A percentile compares a stretch with the other conserved stretches of the same genome.
phyloP scores from a whole-genome alignment of 2,113 vertebrate genomes.

The Thalassarche chlororhynchos region DNA sequence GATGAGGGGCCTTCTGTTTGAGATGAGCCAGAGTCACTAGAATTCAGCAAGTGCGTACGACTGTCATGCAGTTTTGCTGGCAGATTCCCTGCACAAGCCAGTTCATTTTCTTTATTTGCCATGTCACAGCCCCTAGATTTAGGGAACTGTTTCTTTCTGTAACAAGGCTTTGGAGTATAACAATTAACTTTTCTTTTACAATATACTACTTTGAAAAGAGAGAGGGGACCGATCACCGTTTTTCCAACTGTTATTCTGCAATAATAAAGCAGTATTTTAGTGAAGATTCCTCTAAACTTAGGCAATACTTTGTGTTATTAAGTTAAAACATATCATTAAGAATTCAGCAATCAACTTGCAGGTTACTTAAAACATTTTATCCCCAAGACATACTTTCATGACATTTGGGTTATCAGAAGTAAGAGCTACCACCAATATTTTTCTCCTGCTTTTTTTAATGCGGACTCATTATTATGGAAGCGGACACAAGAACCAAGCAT shows the following conservation, averaged over 20 bases:
- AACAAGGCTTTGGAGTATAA: constrained; percentile 72
- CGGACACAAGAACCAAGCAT: not conserved
- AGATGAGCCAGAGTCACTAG: constrained; percentile 80
- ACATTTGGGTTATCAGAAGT: not conserved
- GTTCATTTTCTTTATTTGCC: constrained; percentile 91
- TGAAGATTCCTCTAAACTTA: not conserved
- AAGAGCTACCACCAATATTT: not conserved
- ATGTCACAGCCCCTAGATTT: constrained; percentile 78
- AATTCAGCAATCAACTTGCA: not conserved
- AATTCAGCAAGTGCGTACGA: constrained; percentile 81
- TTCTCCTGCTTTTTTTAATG: not conserved
- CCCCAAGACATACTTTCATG: not conserved
- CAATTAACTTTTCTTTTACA: constrained; percentile 73
- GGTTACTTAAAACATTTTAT: not conserved
- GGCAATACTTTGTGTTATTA: not conserved
- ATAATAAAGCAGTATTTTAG: not conserved
- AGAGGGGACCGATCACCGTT: constrained; percentile 68
- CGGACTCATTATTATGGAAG: not conserved
- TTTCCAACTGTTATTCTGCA: constrained; percentile 77
- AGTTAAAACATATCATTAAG: not conserved
- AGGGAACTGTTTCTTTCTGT: constrained; percentile 75
- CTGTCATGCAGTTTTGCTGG: constrained; percentile 78
- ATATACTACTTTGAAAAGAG: constrained; percentile 72
- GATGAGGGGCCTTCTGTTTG: constrained; percentile 80
- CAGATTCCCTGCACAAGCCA: constrained; percentile 88